These are phyloP conservation scores for Dynastes grantii DNA, from an alignment of 2,888 invertebrate species.

Conservation along the genomic window DNA sequence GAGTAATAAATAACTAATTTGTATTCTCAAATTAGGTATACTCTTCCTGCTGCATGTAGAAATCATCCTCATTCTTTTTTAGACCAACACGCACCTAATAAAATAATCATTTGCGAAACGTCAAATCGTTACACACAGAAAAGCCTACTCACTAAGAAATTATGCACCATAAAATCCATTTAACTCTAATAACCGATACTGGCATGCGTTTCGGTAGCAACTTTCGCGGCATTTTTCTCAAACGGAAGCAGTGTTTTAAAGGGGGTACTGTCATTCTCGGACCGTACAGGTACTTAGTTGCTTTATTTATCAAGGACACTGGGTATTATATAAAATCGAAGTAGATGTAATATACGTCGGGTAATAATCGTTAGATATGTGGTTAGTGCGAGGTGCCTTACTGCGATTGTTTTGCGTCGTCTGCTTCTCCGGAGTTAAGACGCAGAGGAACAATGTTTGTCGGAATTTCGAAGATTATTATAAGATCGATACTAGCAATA, in stretches of 20 bases:
- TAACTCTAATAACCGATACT: background rate
- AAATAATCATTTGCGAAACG: too few species aligned
- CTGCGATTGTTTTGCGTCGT: background rate
- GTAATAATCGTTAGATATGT: slow-evolving; percentile 47
- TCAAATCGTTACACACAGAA: too few species aligned
- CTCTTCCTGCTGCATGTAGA: too few species aligned
- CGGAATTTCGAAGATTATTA: slow-evolving; percentile 66
- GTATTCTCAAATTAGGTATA: too few species aligned
- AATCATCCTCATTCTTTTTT: too few species aligned
- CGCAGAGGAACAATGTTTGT: slow-evolving; percentile 64
- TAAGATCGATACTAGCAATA: slow-evolving; percentile 64
- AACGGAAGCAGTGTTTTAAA: background rate
- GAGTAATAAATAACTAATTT: too few species aligned
- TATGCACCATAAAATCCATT: background rate
- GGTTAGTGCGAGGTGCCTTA: slow-evolving; percentile 24
- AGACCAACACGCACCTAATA: too few species aligned
- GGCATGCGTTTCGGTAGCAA: slow-evolving; percentile 13
- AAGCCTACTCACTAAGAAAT: slow-evolving; percentile 7
- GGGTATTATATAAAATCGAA: slow-evolving; percentile 50
- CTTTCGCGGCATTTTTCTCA: slow-evolving; percentile 7
- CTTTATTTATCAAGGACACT: slow-evolving; percentile 40
- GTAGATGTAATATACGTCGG: slow-evolving; percentile 28
- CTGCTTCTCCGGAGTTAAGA: background rate
- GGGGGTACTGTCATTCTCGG: background rate
- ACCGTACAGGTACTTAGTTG: background rate